These are phyloP conservation scores for Bombus consobrinus DNA, from an alignment of 1,140 invertebrate genomes.

Conservation along the genomic window DNA sequence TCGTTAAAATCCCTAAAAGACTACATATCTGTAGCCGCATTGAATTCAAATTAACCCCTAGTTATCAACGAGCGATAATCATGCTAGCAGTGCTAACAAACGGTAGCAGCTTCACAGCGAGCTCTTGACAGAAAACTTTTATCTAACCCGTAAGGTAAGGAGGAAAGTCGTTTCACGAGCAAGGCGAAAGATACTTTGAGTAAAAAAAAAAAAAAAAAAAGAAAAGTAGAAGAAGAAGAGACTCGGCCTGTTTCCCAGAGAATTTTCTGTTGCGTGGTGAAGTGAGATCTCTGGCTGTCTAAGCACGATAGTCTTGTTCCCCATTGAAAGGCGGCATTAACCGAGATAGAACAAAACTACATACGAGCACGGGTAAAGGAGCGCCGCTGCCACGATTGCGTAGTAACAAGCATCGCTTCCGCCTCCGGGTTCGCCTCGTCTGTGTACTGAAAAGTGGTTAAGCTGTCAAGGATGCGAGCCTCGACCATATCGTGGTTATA, in stretches of 20 bases:
- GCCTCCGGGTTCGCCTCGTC: not conserved
- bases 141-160: not conserved
- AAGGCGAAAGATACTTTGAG: constrained; percentile 11
- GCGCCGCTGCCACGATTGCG: constrained; percentile 26
- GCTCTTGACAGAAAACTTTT: not conserved
- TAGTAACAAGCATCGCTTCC: constrained; percentile 36
- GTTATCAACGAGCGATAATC: not conserved
- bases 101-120: not conserved
- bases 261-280: constrained; percentile 29
- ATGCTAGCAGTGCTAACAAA: not conserved
- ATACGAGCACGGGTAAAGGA: not conserved
- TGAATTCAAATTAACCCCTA: not conserved
- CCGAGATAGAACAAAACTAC: constrained; percentile 31
- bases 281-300: constrained; percentile 33
- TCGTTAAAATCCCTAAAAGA: not conserved
- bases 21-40: not conserved
- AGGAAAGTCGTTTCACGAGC: constrained; percentile 4
- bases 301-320: constrained; percentile 39
- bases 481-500: constrained; percentile 27
- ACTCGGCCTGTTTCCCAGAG: not conserved
- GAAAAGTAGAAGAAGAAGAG: not conserved
- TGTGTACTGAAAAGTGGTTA: constrained; percentile 32
- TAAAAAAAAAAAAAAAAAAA: not conserved
- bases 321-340: constrained; percentile 42
- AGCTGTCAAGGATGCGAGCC: constrained; percentile 46